phyloP scores from a whole-genome alignment of 1,140 invertebrate genomes.

The Gerris buenoi region DNA sequence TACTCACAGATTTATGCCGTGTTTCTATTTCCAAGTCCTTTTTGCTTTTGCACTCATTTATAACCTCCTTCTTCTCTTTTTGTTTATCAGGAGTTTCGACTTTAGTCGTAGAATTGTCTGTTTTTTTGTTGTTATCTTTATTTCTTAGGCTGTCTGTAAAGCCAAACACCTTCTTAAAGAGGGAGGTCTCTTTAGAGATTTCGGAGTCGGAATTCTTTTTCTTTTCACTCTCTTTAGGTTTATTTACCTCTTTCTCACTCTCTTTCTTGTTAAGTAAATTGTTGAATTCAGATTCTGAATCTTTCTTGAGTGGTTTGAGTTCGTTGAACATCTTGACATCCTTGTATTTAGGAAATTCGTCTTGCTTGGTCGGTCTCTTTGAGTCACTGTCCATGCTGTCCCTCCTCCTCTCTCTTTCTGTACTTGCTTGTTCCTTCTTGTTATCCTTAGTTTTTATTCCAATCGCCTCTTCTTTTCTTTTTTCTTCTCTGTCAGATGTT shows the following conservation, averaged over 20 bases:
- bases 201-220: conserved; percentile 17
- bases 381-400: conserved; percentile 10
- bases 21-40: conserved; percentile 10
- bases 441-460: conserved; percentile 7
- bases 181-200: conserved; percentile 15
- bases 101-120: conserved; percentile 8
- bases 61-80: conserved; percentile 12
- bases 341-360: neutral
- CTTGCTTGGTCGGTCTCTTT: conserved; percentile 1
- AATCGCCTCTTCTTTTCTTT: conserved; percentile 11
- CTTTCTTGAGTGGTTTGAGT: neutral
- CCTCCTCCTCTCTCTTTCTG: conserved; percentile 9
- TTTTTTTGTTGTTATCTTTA: conserved; percentile 6
- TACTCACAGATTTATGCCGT: conserved; percentile 4
- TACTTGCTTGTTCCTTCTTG: conserved; percentile 7
- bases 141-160: conserved; percentile 12
- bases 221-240: conserved; percentile 16
- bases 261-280: neutral
- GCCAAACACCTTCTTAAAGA: conserved; percentile 17
- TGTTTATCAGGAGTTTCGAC: conserved; percentile 5
- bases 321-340: neutral
- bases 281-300: neutral
- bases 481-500: conserved; percentile 11
- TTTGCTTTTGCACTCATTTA: conserved; percentile 13
- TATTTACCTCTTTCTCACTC: conserved; percentile 9